phyloP scores from a whole-genome alignment of 2,113 vertebrate genomes.

The Mustela lutreola region DNA sequence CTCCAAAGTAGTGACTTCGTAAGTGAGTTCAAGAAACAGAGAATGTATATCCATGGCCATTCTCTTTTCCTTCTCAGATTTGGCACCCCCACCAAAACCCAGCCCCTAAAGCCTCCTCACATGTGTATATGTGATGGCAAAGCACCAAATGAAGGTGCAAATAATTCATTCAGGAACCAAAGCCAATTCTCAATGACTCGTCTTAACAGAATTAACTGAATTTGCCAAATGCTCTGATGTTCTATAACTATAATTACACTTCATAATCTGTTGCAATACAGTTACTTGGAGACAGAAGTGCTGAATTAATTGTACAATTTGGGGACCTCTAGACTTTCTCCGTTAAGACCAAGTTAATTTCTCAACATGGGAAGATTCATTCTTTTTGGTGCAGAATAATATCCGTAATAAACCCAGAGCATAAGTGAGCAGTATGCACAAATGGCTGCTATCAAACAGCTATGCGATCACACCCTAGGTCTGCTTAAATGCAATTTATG shows the following conservation, averaged over 20 bases:
- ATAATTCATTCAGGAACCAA: slow-evolving; percentile 69
- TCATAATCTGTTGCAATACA: slow-evolving; percentile 69
- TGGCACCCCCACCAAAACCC: slow-evolving; percentile 3
- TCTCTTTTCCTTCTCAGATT: neutral
- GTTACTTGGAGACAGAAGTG: slow-evolving; percentile 65
- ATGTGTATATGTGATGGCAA: neutral
- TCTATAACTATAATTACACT: slow-evolving; percentile 65
- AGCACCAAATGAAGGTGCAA: slow-evolving; percentile 52
- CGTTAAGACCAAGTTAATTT: slow-evolving; percentile 79
- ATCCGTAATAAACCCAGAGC: slow-evolving; percentile 68
- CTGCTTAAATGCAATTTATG: slow-evolving; percentile 71
- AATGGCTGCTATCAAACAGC: slow-evolving; percentile 65
- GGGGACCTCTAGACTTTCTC: slow-evolving; percentile 78
- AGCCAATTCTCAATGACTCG: slow-evolving; percentile 56
- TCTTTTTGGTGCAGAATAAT: slow-evolving; percentile 66
- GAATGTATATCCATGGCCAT: neutral
- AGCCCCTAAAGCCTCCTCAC: neutral
- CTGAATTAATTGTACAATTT: slow-evolving; percentile 68
- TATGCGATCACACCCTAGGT: slow-evolving; percentile 58
- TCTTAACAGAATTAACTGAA: slow-evolving; percentile 72
- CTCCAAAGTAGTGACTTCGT: neutral
- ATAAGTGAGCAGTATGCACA: slow-evolving; percentile 52
- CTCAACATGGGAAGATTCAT: slow-evolving; percentile 68
- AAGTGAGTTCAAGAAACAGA: neutral
- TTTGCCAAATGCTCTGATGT: slow-evolving; percentile 73